Percentiles rank a stretch among this genome's conserved stretches.
Evolutionary conservation across 1,140 invertebrate species (phyloP).

Genomic region (Drosophila bocqueti): DNA sequence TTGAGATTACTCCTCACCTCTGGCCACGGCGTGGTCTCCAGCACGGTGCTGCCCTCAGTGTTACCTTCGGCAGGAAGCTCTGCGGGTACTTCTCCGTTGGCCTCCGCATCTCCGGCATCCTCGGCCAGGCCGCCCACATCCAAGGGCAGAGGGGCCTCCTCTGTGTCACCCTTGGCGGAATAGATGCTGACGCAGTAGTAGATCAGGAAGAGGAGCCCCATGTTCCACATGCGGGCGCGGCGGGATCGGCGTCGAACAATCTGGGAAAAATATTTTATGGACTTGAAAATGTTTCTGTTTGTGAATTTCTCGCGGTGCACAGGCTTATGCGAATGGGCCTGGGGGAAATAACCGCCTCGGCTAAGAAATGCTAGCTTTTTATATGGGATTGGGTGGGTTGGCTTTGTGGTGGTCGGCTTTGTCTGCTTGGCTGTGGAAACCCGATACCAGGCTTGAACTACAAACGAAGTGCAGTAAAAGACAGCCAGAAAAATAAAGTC

Average conservation of each 20-base stretch:
- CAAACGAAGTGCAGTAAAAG: constrained; percentile 12
- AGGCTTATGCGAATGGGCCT: background rate
- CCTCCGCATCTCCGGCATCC: constrained; percentile 48
- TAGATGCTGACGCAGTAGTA: constrained; percentile 81
- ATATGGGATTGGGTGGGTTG: constrained; percentile 35
- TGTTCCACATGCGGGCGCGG: constrained; percentile 82
- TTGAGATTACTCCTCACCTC: constrained; percentile 37
- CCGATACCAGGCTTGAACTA: constrained; percentile 30
- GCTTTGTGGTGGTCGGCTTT: constrained; percentile 32
- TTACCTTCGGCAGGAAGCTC: constrained; percentile 2
- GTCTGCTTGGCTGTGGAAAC: constrained; percentile 45
- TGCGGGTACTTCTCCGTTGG: constrained; percentile 17
- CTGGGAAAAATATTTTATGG: constrained; percentile 19
- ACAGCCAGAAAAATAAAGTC: constrained; percentile 17
- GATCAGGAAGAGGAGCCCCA: constrained; percentile 81
- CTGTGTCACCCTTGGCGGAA: constrained; percentile 70
- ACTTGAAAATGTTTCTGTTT: background rate
- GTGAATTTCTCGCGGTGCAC: constrained; percentile 8
- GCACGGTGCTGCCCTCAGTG: background rate
- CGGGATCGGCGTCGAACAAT: constrained; percentile 72
- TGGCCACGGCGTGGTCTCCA: constrained; percentile 17
- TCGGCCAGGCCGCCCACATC: constrained; percentile 58
- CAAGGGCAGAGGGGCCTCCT: constrained; percentile 38
- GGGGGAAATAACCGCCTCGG: constrained; percentile 14
- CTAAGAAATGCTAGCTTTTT: constrained; percentile 47